Conservation (phyloP, 2,888 invertebrate genomes). For the Hydraecia micacea region DNA sequence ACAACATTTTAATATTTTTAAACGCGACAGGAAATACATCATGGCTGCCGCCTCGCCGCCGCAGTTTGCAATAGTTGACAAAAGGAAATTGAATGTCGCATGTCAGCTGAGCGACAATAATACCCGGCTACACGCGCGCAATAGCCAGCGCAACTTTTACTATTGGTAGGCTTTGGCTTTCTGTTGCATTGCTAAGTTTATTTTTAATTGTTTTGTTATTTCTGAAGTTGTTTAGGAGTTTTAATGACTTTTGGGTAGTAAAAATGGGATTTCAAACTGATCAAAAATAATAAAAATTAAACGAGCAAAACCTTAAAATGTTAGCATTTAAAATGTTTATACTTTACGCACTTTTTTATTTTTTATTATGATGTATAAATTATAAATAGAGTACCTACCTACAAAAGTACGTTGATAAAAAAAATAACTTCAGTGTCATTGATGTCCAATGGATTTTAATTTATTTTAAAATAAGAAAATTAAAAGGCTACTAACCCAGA, state of each 20-base stretch:
- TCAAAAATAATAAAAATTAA: neutral
- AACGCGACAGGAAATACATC: slow-evolving; percentile 53
- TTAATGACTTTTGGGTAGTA: neutral
- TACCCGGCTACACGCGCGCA: slow-evolving; percentile 21
- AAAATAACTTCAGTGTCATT: neutral
- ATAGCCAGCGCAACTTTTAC: slow-evolving; percentile 44
- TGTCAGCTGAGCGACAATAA: slow-evolving; percentile 58
- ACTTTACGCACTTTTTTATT: neutral
- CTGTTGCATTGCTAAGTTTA: slow-evolving; percentile 4
- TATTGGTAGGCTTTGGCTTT: slow-evolving; percentile 39
- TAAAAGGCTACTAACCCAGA: too few species aligned
- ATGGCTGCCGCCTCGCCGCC: slow-evolving; percentile 30
- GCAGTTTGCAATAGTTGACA: slow-evolving; percentile 69
- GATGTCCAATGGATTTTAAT: too few species aligned
- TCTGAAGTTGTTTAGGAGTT: neutral
- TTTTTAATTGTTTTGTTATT: slow-evolving; percentile 38
- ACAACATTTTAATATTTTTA: slow-evolving; percentile 57
- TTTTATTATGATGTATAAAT: neutral
- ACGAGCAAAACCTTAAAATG: neutral
- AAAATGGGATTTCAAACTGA: neutral
- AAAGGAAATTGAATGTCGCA: slow-evolving; percentile 75
- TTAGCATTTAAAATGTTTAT: neutral
- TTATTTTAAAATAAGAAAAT: neutral
- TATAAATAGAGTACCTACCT: neutral
- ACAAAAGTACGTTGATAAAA: neutral